Evolutionary conservation across 2,888 invertebrate genomes (phyloP).

Genomic region (Keiferia lycopersicella): DNA sequence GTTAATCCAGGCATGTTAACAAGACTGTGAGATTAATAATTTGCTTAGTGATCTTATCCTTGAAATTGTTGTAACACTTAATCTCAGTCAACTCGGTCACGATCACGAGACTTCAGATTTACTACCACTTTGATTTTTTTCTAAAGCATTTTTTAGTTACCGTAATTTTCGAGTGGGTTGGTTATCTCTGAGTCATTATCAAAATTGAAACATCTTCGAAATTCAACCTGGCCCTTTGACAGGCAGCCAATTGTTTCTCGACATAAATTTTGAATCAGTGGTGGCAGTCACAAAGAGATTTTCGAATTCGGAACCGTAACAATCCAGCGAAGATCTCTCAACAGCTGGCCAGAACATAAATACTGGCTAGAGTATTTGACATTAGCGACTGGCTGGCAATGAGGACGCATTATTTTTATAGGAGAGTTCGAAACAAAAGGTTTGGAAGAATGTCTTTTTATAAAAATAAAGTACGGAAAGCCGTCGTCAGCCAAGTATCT

Average conservation of each 20-base stretch:
- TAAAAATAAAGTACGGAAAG: constrained; percentile 72
- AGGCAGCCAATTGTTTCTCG: constrained; percentile 20
- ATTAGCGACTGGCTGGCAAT: constrained; percentile 42
- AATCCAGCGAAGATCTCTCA: constrained; percentile 24
- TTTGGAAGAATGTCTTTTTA: constrained; percentile 57
- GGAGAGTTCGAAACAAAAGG: constrained; percentile 63
- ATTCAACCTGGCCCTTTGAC: constrained; percentile 3
- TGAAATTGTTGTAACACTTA: constrained; percentile 9
- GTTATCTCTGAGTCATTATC: constrained; percentile 9
- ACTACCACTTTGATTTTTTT: not conserved
- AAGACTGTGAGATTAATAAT: not conserved
- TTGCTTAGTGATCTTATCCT: not conserved
- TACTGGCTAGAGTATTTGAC: constrained; percentile 34
- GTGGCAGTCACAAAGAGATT: constrained; percentile 8
- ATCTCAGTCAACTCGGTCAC: not conserved
- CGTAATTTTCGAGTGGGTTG: constrained; percentile 9
- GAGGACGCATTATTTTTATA: constrained; percentile 38
- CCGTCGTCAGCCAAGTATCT: constrained; percentile 71
- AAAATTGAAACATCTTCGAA: constrained; percentile 11
- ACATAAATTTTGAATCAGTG: constrained; percentile 18
- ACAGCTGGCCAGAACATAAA: constrained; percentile 36
- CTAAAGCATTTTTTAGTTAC: not conserved
- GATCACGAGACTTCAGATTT: constrained; percentile 7
- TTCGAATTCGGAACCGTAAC: constrained; percentile 9
- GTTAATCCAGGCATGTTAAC: not conserved